phyloP scores from a whole-genome alignment of 2,888 invertebrate genomes.

The Melipona beecheii region DNA sequence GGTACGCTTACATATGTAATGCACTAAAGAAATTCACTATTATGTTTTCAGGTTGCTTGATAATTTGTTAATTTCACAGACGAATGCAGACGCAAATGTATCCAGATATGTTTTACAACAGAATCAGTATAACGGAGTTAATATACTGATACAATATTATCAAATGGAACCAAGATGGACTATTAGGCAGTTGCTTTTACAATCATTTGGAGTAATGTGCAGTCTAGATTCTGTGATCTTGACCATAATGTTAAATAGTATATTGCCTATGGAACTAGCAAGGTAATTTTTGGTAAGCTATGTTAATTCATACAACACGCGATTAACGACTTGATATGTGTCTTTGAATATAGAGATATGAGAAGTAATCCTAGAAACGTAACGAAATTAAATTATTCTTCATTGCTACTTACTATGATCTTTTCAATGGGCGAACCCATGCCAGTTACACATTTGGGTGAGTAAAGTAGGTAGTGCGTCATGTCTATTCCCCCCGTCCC shows the following conservation, averaged over 20 bases:
- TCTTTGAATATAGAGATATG: constrained; percentile 87
- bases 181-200: constrained; percentile 91
- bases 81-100: constrained; percentile 95
- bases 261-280: constrained; percentile 95
- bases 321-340: constrained; percentile 31
- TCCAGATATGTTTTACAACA: constrained; percentile 93
- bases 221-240: constrained; percentile 92
- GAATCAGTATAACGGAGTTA: constrained; percentile 93
- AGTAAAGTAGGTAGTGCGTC: constrained; percentile 70
- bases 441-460: constrained; percentile 95
- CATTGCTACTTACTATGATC: constrained; percentile 93
- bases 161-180: constrained; percentile 98
- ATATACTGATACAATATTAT: constrained; percentile 95
- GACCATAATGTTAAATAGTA: constrained; percentile 93
- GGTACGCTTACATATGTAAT: constrained; percentile 84
- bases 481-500: not conserved
- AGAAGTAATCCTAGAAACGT: constrained; percentile 91
- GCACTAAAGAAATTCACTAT: not conserved
- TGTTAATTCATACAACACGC: not conserved
- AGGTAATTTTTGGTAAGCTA: constrained; percentile 84
- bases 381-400: constrained; percentile 92
- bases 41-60: not conserved
- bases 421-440: constrained; percentile 95
- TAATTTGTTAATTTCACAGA: constrained; percentile 86
- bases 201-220: constrained; percentile 95